Evolutionary conservation across 2,113 vertebrate species (phyloP), one percentile per base, ranked within the genome.

Genomic region (Aspiorhynchus laticeps): DNA sequence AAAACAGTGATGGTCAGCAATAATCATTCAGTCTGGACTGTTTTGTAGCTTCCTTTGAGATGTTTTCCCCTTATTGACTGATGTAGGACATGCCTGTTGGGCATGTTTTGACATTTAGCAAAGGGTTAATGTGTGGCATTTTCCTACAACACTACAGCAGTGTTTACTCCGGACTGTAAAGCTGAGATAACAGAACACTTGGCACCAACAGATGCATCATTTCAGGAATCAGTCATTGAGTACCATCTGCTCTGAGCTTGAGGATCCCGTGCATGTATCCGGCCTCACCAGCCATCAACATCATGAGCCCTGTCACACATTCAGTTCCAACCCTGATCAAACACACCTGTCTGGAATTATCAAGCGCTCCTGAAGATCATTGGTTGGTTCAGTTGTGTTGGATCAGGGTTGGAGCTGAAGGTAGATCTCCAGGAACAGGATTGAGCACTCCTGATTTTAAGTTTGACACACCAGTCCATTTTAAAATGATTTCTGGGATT

Each of bases 151-250:
- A 11, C 79, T 17, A 28, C 24, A 41, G 36, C 36, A 63, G 19
- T 46, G 79, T 81, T 81, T 43, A 81, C 38, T 65, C 24, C 14
- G 6, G 59, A 43, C 59, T 21, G 24, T 81, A 65, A 65, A 65
- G n/a, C 21, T 10, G 15, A 81, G 79, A 81, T 81, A 81, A 81
- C 36, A 65, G 7, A 63, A 81, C 14, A 81, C 79, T 43, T 81
- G 12, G 24, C 79, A 80, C 79, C n/a, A 26, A 81, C 7, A 41
- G 56, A 63, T 7, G 3, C 15, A 19, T 43, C 7, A 81, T 43
- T 81, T 65, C 59, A 81, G 59, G 59, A 81, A 63, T n/a, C 56
- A 41, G 79, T 61, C 36, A 17, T 10, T 26, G 24, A 80, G 36
- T 63, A 10, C 79, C 79, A 81, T 81, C 79, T 81, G 59, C 79